These are phyloP conservation scores for Epinephelus fuscoguttatus DNA, from an alignment of 2,113 vertebrate species.

Conservation along the genomic window DNA sequence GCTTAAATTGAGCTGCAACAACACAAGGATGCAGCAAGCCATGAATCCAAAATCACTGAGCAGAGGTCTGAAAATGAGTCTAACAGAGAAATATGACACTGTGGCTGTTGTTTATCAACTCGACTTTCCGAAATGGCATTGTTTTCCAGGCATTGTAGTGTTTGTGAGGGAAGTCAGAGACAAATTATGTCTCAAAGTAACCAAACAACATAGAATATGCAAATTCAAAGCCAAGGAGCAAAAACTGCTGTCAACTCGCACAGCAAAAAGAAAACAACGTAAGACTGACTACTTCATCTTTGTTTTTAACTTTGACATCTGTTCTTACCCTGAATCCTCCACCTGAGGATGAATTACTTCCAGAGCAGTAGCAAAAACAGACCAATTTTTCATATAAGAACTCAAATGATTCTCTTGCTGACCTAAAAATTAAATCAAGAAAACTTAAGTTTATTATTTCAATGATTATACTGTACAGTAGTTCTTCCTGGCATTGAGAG, in stretches of 20 bases:
- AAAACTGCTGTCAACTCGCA: background rate
- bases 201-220: background rate
- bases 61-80: background rate
- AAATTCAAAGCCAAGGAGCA: background rate
- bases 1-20: conserved; percentile 38
- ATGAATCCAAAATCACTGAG: conserved; percentile 19
- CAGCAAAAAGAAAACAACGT: background rate
- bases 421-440: too few species aligned
- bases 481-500: too few species aligned
- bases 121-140: background rate
- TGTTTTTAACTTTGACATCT: background rate
- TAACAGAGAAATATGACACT: conserved; percentile 13
- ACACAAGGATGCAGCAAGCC: conserved; percentile 7
- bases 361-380: background rate
- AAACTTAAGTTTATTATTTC: too few species aligned
- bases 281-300: background rate
- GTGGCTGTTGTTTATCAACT: background rate
- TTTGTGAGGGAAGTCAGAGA: background rate
- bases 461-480: too few species aligned
- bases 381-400: background rate
- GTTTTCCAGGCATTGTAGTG: background rate
- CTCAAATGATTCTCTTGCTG: too few species aligned
- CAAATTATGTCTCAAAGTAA: background rate
- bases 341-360: background rate
- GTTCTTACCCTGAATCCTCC: too few species aligned